Percentiles rank a stretch among this genome's conserved stretches.
Conservation (phyloP, 2,113 vertebrate genomes). For the Petaurus breviceps region DNA sequence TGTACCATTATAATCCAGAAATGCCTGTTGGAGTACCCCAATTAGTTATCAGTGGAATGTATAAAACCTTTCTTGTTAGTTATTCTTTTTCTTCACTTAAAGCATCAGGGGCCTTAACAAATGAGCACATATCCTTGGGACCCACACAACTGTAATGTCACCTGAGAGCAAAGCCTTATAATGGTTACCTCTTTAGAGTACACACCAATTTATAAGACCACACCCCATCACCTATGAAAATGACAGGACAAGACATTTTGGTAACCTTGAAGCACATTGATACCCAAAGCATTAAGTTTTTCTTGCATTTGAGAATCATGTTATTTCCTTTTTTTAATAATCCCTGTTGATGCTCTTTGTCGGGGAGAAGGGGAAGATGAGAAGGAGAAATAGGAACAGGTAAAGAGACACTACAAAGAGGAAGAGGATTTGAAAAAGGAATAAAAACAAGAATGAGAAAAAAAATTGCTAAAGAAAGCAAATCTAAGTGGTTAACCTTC, state of each 20-base stretch:
- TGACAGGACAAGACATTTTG: not conserved
- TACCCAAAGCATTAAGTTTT: not conserved
- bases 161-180: not conserved
- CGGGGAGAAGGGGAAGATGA: not conserved
- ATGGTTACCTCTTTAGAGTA: constrained; percentile 17
- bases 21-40: constrained; percentile 2
- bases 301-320: not conserved
- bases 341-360: not conserved
- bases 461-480: not conserved
- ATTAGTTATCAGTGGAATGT: not conserved
- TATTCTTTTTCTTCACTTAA: constrained; percentile 13
- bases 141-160: not conserved
- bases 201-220: constrained; percentile 33
- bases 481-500: not conserved
- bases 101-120: constrained; percentile 10
- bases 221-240: not conserved
- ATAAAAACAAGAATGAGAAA: not conserved
- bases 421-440: not conserved
- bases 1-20: constrained; percentile 34
- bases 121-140: not conserved
- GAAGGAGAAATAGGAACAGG: not conserved
- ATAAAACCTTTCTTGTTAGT: not conserved
- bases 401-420: not conserved
- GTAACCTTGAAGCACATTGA: not conserved
- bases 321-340: not conserved